These are phyloP conservation scores for Dufourea novaeangliae DNA, from an alignment of 1,140 invertebrate genomes.

Conservation along the genomic window DNA sequence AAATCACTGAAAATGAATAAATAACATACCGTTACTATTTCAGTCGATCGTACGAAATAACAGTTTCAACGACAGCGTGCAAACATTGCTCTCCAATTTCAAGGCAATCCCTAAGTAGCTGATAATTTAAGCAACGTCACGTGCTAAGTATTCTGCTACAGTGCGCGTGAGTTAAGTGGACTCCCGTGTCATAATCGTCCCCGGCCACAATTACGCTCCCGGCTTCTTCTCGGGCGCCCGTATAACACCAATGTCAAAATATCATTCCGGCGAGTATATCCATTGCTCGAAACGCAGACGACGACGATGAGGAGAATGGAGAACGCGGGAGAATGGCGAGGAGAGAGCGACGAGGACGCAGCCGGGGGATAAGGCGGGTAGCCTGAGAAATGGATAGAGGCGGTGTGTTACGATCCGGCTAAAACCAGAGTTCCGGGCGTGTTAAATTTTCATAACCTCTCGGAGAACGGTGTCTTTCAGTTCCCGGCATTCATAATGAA, in stretches of 20 bases:
- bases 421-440: conserved; percentile 52
- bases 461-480: conserved; percentile 63
- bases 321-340: neutral
- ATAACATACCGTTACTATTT: too few relatives aligned
- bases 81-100: neutral
- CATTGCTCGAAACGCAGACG: conserved; percentile 42
- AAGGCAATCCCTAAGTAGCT: neutral
- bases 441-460: conserved; percentile 72
- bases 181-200: conserved; percentile 8
- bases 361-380: conserved; percentile 1
- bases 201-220: neutral
- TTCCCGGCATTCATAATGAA: conserved; percentile 65
- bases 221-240: conserved; percentile 41
- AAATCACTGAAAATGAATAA: too few relatives aligned
- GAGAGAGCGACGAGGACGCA: neutral
- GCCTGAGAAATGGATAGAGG: conserved; percentile 26
- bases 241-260: neutral
- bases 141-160: neutral
- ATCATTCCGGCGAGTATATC: neutral
- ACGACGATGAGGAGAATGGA: neutral
- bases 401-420: conserved; percentile 41
- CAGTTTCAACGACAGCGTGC: neutral
- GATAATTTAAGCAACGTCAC: neutral
- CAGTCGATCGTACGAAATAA: neutral
- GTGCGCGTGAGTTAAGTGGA: neutral